Evolutionary conservation across 2,888 invertebrate genomes (phyloP).

Genomic region (Eumacrocentrus americanus): DNA sequence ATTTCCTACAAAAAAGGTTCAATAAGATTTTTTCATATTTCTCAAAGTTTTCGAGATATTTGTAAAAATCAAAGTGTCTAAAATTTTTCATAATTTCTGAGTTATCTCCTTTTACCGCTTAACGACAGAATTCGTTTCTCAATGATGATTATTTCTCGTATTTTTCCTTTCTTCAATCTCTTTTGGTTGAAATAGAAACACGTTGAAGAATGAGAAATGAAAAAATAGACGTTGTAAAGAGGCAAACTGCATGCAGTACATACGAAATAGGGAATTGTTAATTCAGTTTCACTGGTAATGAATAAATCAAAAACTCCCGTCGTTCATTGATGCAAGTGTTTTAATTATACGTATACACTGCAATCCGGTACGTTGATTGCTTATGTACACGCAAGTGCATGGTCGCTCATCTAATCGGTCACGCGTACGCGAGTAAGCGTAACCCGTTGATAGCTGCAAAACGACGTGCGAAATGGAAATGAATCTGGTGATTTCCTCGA

Average conservation of each 20-base stretch:
- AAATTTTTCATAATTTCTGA: too few species aligned
- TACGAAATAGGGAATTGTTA: background rate
- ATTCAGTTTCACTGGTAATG: conserved; percentile 1
- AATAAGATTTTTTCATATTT: background rate
- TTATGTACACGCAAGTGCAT: background rate
- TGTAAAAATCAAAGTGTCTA: background rate
- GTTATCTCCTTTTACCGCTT: too few species aligned
- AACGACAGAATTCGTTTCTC: too few species aligned
- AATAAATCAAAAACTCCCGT: conserved; percentile 14
- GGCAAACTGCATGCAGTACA: background rate
- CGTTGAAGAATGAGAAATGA: too few species aligned
- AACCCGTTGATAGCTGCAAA: background rate
- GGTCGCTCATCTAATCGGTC: conserved; percentile 12
- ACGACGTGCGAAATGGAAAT: conserved; percentile 12
- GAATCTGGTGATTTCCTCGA: conserved; percentile 1
- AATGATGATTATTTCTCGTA: background rate
- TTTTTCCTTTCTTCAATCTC: background rate
- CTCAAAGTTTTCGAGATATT: background rate
- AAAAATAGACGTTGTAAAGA: background rate
- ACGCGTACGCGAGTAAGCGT: conserved; percentile 13
- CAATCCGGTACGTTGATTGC: background rate
- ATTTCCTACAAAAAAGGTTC: too few species aligned
- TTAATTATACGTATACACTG: conserved; percentile 1
- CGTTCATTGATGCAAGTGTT: conserved; percentile 6
- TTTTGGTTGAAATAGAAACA: background rate